Evolutionary conservation across 2,113 vertebrate species (phyloP), one percentile per base, ranked within the genome.

Genomic region (Mirounga angustirostris): DNA sequence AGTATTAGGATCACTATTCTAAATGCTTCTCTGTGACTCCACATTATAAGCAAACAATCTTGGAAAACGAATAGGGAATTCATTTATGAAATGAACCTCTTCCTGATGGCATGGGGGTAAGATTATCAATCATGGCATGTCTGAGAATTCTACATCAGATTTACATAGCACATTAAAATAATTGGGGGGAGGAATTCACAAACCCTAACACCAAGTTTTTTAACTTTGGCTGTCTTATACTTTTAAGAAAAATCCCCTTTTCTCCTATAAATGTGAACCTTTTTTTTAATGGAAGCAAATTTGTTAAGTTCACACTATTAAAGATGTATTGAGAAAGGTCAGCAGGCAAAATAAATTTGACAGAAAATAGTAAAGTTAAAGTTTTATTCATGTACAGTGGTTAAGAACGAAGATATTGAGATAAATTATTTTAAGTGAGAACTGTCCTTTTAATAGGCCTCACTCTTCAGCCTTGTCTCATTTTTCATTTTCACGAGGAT

Each of bases 401-500:
- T 92, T 93, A 89, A 93, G 86, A 94, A 84, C 0, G 4, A 93
- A 96, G 97, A 86, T 81, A 84, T 71, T 85, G 54, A 94, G 83
- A 95, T 98, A 84, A 96, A 61, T 96, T 89, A 93, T 98, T 97
- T 91, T 8, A 90, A 97, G 40, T 89, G 86, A 92, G 92, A 87
- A 4, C 79, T 98, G 96, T 97, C 90, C 90, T 95, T 86, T 97
- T 96, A 97, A 84, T 69, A 5, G 92, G 36, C 13, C 63, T 74
- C 14, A 81, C 52, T 97, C 73, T 93, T 58, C 71, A 4, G 0
- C 30, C 58, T 87, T 95, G 58, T 97, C 97, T 95, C 96, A 59
- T 98, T 94, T 95, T 91, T 97, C 13, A 97, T 98, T 97, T 96
- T 94, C 65, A 82, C 0, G 52, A 76, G 69, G 58, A 84, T 98